Evolutionary conservation across 2,888 invertebrate species (phyloP).

Genomic region (Morpho helenor): DNA sequence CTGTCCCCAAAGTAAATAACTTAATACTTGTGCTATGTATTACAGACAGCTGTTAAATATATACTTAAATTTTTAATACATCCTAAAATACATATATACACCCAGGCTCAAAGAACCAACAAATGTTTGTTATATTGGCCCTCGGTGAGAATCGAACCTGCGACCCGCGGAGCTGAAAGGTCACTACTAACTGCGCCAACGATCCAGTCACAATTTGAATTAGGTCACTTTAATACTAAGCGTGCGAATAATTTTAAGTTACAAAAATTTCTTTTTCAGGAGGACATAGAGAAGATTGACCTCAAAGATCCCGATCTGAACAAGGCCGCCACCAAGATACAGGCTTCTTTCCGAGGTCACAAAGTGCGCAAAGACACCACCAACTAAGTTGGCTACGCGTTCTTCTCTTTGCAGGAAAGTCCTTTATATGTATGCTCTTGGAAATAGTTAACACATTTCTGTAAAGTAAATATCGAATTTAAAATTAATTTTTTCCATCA

Average conservation of each 20-base stretch:
- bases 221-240: no score
- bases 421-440: conserved; percentile 43
- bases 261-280: conserved; percentile 43
- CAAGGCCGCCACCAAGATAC: conserved; percentile 95
- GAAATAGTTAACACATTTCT: conserved; percentile 8
- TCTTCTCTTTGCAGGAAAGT: conserved; percentile 34
- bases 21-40: no score
- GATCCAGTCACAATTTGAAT: no score
- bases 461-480: neutral
- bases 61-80: no score
- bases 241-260: neutral
- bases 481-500: neutral
- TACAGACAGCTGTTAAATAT: no score
- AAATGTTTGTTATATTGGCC: no score
- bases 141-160: no score
- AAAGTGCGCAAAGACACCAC: conserved; percentile 89
- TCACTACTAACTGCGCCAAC: no score
- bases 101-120: no score
- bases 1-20: no score
- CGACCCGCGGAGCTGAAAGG: no score
- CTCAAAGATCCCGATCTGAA: conserved; percentile 91
- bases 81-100: no score
- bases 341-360: conserved; percentile 94
- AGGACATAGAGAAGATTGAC: conserved; percentile 91
- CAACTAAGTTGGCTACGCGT: conserved; percentile 53